phyloP scores from a whole-genome alignment of 2,888 invertebrate genomes.

The Physocephala rufipes region DNA sequence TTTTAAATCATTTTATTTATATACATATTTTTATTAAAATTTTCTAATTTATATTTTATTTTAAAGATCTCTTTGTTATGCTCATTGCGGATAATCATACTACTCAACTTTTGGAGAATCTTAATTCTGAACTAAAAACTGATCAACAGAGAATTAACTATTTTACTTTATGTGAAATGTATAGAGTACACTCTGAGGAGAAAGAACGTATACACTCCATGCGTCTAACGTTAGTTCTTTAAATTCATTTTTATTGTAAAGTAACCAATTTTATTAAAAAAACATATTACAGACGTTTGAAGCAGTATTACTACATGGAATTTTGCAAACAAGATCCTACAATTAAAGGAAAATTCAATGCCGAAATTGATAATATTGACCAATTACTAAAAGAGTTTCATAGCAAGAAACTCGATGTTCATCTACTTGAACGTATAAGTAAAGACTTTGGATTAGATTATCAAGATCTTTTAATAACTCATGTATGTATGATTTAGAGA shows the following conservation, averaged over 20 bases:
- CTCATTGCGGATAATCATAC: conserved; percentile 56
- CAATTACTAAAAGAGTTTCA: conserved; percentile 60
- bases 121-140: conserved; percentile 57
- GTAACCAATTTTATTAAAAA: neutral
- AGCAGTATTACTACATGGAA: conserved; percentile 63
- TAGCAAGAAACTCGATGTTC: conserved; percentile 60
- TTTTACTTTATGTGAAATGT: conserved; percentile 63
- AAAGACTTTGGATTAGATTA: conserved; percentile 63
- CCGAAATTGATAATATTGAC: conserved; percentile 60
- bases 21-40: too few relatives aligned
- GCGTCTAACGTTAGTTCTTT: conserved; percentile 53
- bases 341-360: conserved; percentile 59
- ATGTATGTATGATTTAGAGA: conserved; percentile 46
- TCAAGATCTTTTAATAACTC: conserved; percentile 61
- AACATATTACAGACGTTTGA: conserved; percentile 56
- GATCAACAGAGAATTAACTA: conserved; percentile 61
- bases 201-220: conserved; percentile 52
- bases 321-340: conserved; percentile 61
- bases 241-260: neutral
- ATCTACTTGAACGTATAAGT: conserved; percentile 60
- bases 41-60: neutral
- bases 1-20: too few relatives aligned
- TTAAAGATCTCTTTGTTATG: conserved; percentile 59
- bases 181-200: conserved; percentile 57
- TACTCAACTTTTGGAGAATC: conserved; percentile 51